Conservation (phyloP, 2,888 invertebrate species). For the Folsomia manolachei region DNA sequence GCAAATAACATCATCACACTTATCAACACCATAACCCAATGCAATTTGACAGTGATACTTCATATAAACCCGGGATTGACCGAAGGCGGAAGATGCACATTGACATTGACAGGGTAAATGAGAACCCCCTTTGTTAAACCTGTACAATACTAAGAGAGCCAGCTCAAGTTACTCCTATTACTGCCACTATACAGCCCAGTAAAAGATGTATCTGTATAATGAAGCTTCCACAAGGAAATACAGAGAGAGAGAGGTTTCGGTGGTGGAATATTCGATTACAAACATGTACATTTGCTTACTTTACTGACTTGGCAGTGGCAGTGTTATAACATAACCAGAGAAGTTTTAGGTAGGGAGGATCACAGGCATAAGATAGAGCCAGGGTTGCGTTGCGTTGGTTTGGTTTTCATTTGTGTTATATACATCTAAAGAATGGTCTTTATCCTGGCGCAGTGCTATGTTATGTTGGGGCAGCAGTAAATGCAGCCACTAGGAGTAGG, state of each 20-base stretch:
- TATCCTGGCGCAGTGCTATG: neutral
- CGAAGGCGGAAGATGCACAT: neutral
- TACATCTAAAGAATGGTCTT: neutral
- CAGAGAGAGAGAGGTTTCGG: neutral
- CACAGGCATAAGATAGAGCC: neutral
- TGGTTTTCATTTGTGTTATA: constrained; percentile 10
- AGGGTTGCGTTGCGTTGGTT: too few relatives aligned
- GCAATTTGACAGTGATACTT: too few relatives aligned
- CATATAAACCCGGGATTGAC: neutral
- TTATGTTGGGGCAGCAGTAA: neutral
- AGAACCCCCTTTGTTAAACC: neutral
- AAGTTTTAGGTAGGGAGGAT: neutral
- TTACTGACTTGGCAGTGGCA: neutral
- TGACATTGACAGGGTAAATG: neutral
- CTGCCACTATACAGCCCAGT: too few relatives aligned
- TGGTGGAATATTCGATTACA: constrained; percentile 1
- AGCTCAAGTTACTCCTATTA: too few relatives aligned
- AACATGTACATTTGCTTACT: neutral
- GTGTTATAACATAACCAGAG: too few relatives aligned
- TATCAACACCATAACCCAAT: too few relatives aligned
- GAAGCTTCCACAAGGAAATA: too few relatives aligned
- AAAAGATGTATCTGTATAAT: too few relatives aligned
- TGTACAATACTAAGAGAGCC: too few relatives aligned
- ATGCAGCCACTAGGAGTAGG: too few relatives aligned
- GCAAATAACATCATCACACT: too few relatives aligned